phyloP scores from a whole-genome alignment of 2,113 vertebrate genomes.

The Gnathonemus longibarbis region DNA sequence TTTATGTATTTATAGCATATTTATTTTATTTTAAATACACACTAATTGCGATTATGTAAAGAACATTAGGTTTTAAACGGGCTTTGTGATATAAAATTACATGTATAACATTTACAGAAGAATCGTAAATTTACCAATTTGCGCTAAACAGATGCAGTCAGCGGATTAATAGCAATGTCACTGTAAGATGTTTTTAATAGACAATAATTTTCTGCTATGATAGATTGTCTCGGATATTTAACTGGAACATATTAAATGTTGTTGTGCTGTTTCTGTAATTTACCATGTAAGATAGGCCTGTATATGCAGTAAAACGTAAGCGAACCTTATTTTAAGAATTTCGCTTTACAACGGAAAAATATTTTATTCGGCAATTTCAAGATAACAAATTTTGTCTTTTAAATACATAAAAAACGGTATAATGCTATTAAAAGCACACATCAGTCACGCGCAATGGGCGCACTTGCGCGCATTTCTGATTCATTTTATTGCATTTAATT shows the following conservation, averaged over 20 bases:
- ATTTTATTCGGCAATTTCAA: not conserved
- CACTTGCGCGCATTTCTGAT: not conserved
- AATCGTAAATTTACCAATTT: not conserved
- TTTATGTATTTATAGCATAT: slow-evolving; percentile 1
- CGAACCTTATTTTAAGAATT: not conserved
- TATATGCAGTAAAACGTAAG: not conserved
- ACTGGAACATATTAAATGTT: not conserved
- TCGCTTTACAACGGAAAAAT: not conserved
- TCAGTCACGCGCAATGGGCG: slow-evolving; percentile 7
- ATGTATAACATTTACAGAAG: not conserved
- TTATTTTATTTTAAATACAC: not conserved
- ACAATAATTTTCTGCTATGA: not conserved
- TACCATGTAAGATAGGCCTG: not conserved
- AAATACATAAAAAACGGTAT: slow-evolving; percentile 23
- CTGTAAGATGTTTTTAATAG: not conserved
- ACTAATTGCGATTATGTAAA: not conserved
- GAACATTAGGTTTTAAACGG: not conserved
- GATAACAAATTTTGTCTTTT: not conserved
- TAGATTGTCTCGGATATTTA: not conserved
- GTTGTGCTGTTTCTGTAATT: not conserved
- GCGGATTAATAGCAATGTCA: not conserved
- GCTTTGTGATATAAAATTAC: not conserved
- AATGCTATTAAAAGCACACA: slow-evolving; percentile 67
- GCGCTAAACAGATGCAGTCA: not conserved
- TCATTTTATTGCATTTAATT: slow-evolving; percentile 10